Conservation (phyloP, 1,140 invertebrate genomes). For the Gryllus bimaculatus region DNA sequence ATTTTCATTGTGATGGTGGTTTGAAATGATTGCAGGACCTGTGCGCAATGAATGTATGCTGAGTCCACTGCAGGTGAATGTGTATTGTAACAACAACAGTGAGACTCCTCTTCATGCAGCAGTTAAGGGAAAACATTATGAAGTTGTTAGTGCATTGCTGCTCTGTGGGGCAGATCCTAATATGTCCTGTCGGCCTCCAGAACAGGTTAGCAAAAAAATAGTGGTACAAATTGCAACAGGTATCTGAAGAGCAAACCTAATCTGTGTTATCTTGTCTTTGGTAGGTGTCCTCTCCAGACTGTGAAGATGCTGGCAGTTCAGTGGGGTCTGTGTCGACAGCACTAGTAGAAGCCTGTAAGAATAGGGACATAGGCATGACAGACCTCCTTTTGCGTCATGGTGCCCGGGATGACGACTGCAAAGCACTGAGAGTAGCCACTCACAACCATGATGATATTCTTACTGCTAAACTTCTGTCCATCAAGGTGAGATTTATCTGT, state of each 20-base stretch:
- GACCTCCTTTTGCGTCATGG: slow-evolving; percentile 74
- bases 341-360: slow-evolving; percentile 63
- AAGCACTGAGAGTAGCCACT: slow-evolving; percentile 64
- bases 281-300: not conserved
- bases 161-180: slow-evolving; percentile 64
- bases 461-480: slow-evolving; percentile 62
- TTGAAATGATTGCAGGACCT: slow-evolving; percentile 33
- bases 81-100: slow-evolving; percentile 60
- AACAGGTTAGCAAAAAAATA: slow-evolving; percentile 26
- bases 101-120: slow-evolving; percentile 72
- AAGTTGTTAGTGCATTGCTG: slow-evolving; percentile 63
- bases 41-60: slow-evolving; percentile 41
- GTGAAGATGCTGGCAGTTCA: slow-evolving; percentile 8
- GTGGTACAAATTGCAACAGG: too few species aligned
- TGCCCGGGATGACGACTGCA: slow-evolving; percentile 79
- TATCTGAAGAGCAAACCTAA: too few species aligned
- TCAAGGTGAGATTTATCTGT: slow-evolving; percentile 45
- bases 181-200: slow-evolving; percentile 42
- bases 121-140: slow-evolving; percentile 63
- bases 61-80: slow-evolving; percentile 61
- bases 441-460: slow-evolving; percentile 59
- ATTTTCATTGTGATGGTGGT: slow-evolving; percentile 27
- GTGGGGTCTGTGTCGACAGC: slow-evolving; percentile 43
- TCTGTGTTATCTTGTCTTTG: too few species aligned
- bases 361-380: slow-evolving; percentile 50